Base-by-base conservation (phyloP, 2,113 vertebrate species). In the Boulengeromyrus knoepffleri region DNA sequence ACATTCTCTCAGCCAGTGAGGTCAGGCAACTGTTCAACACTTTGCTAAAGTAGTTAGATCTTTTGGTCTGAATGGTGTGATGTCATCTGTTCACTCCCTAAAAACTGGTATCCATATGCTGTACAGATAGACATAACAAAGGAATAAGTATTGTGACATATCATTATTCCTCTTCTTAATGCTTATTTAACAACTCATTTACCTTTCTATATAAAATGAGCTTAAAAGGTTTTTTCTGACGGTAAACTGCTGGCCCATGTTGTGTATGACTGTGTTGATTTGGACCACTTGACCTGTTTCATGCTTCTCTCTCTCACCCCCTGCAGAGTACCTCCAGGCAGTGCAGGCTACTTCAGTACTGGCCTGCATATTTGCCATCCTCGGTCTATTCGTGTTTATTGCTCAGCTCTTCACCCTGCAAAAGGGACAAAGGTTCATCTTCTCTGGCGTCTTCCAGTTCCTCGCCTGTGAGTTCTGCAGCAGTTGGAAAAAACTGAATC, bases 351-450 rank as follows among this genome's bases (percentile, higher is more conserved):
- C 98, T 91, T 97, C 98, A 91, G 96, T 99, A 90, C 96, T 99
- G 91, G 95, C 99, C 1, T 98, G 98, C 90, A 96, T 99, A 80
- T 99, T 99, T 92, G 95, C 97, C 0, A 95, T 98, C 89, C 89
- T 99, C 89, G 97, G 97, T 0, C 93, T 99, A 2, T 90, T 97
- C 88, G 94, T 97, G 90, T 99, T 99, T 88, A 92, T 99, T 91
- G 96, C 96, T 89, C 99, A 99, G 93, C 97, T 99, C 91, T 99
- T 99, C 94, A 98, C 97, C 31, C 94, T 99, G 95, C 96, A 97
- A 89, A 99, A 99, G 91, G 98, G 98, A 93, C 97, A 98, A 92
- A 96, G 98, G 46, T 99, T 99, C 95, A 98, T 97, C 94, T 94
- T 98, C 92, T 97, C 98, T 0, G 99, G 98, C 70, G 96, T 96